Percentiles rank a stretch among this genome's conserved stretches.
Evolutionary conservation across 2,797 vertebrate species (phyloP).

Genomic region (Enteromius anoplus): DNA sequence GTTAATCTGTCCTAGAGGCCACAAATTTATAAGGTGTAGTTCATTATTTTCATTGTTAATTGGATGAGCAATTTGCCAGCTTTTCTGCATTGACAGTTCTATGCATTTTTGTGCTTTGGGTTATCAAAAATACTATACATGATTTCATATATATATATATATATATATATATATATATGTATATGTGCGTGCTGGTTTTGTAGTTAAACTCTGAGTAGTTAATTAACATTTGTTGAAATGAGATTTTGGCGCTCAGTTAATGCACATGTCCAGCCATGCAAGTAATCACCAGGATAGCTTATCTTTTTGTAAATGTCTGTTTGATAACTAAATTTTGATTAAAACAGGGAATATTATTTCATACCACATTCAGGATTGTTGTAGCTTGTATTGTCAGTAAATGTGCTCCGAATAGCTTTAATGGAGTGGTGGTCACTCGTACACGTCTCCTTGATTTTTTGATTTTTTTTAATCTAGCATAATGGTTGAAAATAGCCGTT

Average conservation of each 20-base stretch:
- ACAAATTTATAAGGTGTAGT: constrained; percentile 62
- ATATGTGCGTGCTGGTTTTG: not conserved
- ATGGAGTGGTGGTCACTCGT: not conserved
- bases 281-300: constrained; percentile 24
- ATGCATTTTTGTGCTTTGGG: constrained; percentile 52
- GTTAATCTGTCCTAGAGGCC: constrained; percentile 61
- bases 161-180: not conserved
- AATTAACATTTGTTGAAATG: constrained; percentile 22
- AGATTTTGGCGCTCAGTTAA: constrained; percentile 12
- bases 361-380: not conserved
- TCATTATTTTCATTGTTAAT: constrained; percentile 78
- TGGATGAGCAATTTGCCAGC: constrained; percentile 68
- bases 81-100: constrained; percentile 73
- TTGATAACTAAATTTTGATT: constrained; percentile 24
- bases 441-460: constrained; percentile 1
- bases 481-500: not conserved
- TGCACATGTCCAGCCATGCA: constrained; percentile 26
- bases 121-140: constrained; percentile 53
- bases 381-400: not conserved
- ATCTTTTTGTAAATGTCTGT: constrained; percentile 34
- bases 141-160: constrained; percentile 20
- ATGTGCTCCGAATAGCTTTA: not conserved
- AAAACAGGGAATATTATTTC: not conserved
- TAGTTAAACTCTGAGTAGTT: not conserved
- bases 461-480: not conserved